Conservation (phyloP, 2,888 invertebrate species). For the Nomada flava region DNA sequence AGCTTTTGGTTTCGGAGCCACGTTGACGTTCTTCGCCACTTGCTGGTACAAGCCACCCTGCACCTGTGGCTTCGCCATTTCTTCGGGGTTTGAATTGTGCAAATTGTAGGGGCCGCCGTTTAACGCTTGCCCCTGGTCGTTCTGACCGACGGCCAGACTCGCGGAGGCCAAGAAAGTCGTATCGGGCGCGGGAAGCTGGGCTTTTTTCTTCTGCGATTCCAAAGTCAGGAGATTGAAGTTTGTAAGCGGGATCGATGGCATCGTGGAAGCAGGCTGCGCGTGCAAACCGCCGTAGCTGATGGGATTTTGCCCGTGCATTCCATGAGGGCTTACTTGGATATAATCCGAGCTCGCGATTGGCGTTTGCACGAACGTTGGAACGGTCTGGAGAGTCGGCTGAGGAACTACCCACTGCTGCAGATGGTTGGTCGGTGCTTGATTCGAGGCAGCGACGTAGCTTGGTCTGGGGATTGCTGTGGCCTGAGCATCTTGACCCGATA, state of each 20-base stretch:
- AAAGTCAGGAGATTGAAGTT: conserved; percentile 53
- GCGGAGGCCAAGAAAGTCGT: conserved; percentile 76
- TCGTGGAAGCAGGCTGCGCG: conserved; percentile 51
- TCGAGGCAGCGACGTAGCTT: conserved; percentile 60
- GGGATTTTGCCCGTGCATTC: conserved; percentile 74
- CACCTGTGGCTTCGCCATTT: conserved; percentile 58
- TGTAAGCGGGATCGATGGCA: conserved; percentile 52
- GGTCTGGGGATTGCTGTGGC: conserved; percentile 62
- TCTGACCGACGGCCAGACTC: conserved; percentile 75
- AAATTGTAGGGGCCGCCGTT: conserved; percentile 62
- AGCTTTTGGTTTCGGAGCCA: conserved; percentile 49
- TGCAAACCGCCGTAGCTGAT: conserved; percentile 55
- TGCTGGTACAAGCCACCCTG: conserved; percentile 57
- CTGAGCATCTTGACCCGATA: conserved; percentile 60
- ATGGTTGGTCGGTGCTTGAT: conserved; percentile 47
- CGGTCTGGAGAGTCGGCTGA: conserved; percentile 74
- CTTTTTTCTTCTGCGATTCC: conserved; percentile 68
- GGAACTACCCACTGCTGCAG: conserved; percentile 69
- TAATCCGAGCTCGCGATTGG: conserved; percentile 65
- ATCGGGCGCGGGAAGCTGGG: conserved; percentile 43
- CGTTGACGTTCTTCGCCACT: conserved; percentile 36
- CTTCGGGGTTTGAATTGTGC: conserved; percentile 62
- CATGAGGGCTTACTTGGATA: conserved; percentile 75
- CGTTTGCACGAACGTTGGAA: conserved; percentile 66
- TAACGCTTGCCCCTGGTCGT: conserved; percentile 47